Base-by-base conservation (phyloP, 2,113 vertebrate genomes). In the Datnioides undecimradiatus region DNA sequence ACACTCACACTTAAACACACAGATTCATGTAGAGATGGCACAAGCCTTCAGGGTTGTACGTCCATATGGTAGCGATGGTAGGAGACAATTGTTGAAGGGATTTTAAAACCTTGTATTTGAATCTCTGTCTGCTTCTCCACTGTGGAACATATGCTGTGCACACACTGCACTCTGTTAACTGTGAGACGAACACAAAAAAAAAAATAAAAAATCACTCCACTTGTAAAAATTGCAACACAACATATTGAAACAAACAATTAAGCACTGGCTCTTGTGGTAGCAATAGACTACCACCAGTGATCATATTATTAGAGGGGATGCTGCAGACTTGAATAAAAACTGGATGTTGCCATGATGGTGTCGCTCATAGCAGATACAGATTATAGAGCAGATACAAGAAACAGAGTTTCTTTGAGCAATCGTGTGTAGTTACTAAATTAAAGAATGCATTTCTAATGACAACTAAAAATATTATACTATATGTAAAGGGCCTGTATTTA, bases 31-130 rank as follows among this genome's bases (percentile, higher is more conserved):
- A 41, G 27, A 65, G 55, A 71, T 33, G 23, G 19, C 41, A 45
- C 5, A 19, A 27, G n/a, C 76, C 73, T 80, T 59, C 45, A 45
- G 77, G 80, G 85, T 41, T 73, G 45, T 36, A 51, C 8, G 45
- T 79, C 73, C 80, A 86, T 62, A 79, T 83, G 83, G 82, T 58
- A 31, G 48, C 4, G 0, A 25, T 34, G 36, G 78, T 31, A 17
- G 74, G 67, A 81, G 66, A 67, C 41, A 14, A 69, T 82, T 58
- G 55, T 71, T 69, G 54, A 63, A 76, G 48, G 51, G 67, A 60
- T 46, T 73, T 48, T 41, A 21, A 68, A 51, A 25, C 45, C 25
- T 48, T 45, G 59, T 62, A 8, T 43, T 59, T 14, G n/a, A 78
- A 62, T 71, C 64, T 51, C 25, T 40, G 62, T 65, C 69, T 70